Percentiles rank a stretch among this genome's conserved stretches.
phyloP scores from a whole-genome alignment of 2,113 vertebrate species.

The Mormyrus iriodes region DNA sequence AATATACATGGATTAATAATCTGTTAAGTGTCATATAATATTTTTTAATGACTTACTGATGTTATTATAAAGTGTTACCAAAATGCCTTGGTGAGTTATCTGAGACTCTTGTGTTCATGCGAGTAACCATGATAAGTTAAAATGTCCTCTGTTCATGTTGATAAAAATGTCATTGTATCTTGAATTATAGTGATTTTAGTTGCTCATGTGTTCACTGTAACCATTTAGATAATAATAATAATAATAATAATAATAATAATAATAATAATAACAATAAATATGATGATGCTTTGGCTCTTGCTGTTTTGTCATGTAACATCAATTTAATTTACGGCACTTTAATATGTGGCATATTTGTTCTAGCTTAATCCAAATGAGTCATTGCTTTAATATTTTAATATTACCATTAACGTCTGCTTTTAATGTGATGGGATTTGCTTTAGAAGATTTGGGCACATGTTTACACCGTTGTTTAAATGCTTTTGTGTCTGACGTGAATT shows the following conservation, averaged over 20 bases:
- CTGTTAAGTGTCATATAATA: background rate
- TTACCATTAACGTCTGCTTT: background rate
- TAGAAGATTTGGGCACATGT: background rate
- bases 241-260: background rate
- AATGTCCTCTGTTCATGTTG: background rate
- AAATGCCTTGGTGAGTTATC: background rate
- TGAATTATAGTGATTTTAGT: background rate
- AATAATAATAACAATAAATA: background rate
- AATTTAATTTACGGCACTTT: constrained; percentile 16
- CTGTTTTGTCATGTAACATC: background rate
- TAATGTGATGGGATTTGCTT: constrained; percentile 7
- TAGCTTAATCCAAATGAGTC: constrained; percentile 12
- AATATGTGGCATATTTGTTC: constrained; percentile 7
- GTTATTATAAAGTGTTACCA: background rate
- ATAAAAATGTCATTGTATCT: background rate
- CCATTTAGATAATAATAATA: background rate
- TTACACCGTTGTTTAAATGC: background rate
- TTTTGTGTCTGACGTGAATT: background rate
- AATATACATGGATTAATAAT: background rate
- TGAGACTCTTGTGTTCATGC: background rate
- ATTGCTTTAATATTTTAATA: background rate
- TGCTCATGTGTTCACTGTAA: background rate
- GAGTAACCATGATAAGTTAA: background rate
- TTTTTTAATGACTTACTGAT: background rate
- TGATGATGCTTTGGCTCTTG: background rate